A percentile compares a stretch with the other conserved stretches of the same genome.
phyloP scores from a whole-genome alignment of 2,888 invertebrate species.

The Bursaphelenchus okinawaensis region DNA sequence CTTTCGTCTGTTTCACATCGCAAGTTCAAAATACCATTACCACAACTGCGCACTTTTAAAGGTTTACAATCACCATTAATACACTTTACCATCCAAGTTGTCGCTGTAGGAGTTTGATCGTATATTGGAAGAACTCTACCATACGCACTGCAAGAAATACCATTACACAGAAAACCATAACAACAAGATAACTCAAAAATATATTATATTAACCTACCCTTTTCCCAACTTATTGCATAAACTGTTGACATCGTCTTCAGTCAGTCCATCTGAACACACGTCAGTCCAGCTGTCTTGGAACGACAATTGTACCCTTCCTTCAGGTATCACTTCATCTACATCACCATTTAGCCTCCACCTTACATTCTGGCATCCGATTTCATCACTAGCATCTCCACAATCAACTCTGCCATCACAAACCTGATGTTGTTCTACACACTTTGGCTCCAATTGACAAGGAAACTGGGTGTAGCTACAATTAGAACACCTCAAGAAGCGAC shows the following conservation, averaged over 20 bases:
- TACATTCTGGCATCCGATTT: slow-evolving; percentile 20
- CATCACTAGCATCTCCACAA: slow-evolving; percentile 37
- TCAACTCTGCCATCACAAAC: slow-evolving; percentile 37
- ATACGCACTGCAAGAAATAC: slow-evolving; percentile 5
- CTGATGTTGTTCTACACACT: slow-evolving; percentile 17
- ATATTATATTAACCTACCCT: slow-evolving; percentile 5
- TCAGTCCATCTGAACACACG: slow-evolving; percentile 21
- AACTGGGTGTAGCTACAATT: slow-evolving; percentile 18
- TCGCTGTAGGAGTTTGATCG: slow-evolving; percentile 16
- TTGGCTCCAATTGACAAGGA: slow-evolving; percentile 13
- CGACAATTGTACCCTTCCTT: slow-evolving; percentile 21
- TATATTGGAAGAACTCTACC: slow-evolving; percentile 18
- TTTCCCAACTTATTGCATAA: slow-evolving; percentile 14
- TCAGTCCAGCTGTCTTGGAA: slow-evolving; percentile 20
- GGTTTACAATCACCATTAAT: slow-evolving; percentile 9
- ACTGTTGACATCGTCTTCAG: slow-evolving; percentile 3
- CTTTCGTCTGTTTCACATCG: slow-evolving; percentile 4
- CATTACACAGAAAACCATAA: too few relatives aligned
- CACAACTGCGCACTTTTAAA: slow-evolving; percentile 6
- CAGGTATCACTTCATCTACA: not conserved
- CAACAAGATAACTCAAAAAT: too few relatives aligned
- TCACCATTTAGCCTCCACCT: slow-evolving; percentile 1
- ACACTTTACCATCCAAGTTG: slow-evolving; percentile 16
- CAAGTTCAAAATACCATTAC: slow-evolving; percentile 14
- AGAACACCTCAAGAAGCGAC: slow-evolving; percentile 19